Base-by-base conservation (phyloP, 2,113 vertebrate species). In the Cromileptes altivelis region DNA sequence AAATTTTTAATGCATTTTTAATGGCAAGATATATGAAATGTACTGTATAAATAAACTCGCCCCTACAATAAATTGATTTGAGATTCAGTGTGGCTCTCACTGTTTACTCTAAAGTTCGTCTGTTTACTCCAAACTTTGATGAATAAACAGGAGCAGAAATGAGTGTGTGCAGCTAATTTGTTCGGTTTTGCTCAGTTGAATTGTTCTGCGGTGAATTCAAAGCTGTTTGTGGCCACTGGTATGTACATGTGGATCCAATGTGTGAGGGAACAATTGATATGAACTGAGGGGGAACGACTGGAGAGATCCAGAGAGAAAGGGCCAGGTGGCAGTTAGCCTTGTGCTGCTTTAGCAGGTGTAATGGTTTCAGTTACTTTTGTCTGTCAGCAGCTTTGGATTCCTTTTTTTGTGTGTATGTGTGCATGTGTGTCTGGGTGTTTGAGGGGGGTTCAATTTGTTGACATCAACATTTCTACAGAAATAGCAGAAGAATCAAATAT, bases 401-500 rank as follows among this genome's bases (percentile, higher is more conserved):
- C 53, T 8, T 2, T 27, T 57, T 18, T 55, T 64, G 23, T 55
- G 23, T 75, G 58, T 58, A 18, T 55, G 21, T 45, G 42, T 45
- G 42, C 10, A 2, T 45, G 42, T 12, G 42, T 45, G 42, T 45
- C 2, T 45, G 42, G 2, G 42, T 45, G 42, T 45, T 9, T 45
- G 42, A 11, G 42, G 8, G 42, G 33, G 33, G 8, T 45, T 56
- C 19, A 15, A 17, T 58, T 61, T 85, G 78, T 80, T 45, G 73
- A 77, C 76, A 7, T 78, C 37, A 42, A 50, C 47, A 25, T 45
- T 88, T 79, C 37, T 21, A 3, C 52, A 19, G 15, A 60, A 76
- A 50, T 0, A 72, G 61, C 70, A 75, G 70, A 3, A 5, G n/a
- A 84, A 84, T 79, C 58, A 60, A 84, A 87, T 70, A 84, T 57